Conservation (phyloP, 1,140 invertebrate genomes). For the Heliconius himera region DNA sequence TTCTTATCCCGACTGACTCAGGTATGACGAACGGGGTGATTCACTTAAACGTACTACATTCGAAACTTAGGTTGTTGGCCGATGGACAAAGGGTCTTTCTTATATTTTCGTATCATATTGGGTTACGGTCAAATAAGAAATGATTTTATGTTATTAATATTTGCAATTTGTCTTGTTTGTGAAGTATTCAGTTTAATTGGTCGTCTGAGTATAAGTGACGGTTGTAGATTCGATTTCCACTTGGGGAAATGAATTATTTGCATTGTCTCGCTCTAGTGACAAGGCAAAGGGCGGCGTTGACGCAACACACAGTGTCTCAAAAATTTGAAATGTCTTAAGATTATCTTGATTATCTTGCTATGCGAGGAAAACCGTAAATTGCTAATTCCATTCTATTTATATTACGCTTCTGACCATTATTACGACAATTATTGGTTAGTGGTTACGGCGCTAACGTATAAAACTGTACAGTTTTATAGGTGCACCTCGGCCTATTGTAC, state of each 20-base stretch:
- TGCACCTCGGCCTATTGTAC: neutral
- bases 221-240: too few relatives aligned
- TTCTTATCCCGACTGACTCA: conserved; percentile 30
- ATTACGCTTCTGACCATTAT: neutral
- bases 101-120: conserved; percentile 17
- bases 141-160: neutral
- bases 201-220: too few relatives aligned
- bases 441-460: neutral
- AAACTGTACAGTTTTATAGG: neutral
- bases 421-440: neutral
- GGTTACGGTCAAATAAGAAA: neutral
- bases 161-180: neutral
- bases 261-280: too few relatives aligned
- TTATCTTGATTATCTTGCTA: too few relatives aligned
- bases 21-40: conserved; percentile 31
- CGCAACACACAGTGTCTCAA: too few relatives aligned
- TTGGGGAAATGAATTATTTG: too few relatives aligned
- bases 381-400: neutral
- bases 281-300: too few relatives aligned
- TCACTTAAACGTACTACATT: conserved; percentile 32
- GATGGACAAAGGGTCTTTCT: conserved; percentile 28
- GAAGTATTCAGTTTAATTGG: too few relatives aligned
- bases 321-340: too few relatives aligned
- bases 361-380: too few relatives aligned
- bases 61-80: conserved; percentile 14